phyloP scores from a whole-genome alignment of 2,888 invertebrate genomes.

The Oscheius onirici region DNA sequence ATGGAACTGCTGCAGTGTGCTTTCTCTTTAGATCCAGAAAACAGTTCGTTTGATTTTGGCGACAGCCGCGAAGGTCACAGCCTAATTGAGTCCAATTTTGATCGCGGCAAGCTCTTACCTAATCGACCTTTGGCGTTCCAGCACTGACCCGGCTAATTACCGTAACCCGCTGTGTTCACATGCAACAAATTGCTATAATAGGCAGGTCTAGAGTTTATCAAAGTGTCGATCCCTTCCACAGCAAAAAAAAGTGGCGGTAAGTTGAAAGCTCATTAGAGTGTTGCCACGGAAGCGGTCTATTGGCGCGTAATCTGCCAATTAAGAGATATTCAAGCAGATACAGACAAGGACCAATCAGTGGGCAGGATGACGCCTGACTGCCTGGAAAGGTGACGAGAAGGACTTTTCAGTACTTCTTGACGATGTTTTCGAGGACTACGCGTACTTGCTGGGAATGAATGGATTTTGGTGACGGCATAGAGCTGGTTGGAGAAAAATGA shows the following conservation, averaged over 20 bases:
- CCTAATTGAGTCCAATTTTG: constrained; percentile 14
- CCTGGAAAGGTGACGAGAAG: too few relatives aligned
- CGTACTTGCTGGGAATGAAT: too few relatives aligned
- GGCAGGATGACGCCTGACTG: not conserved
- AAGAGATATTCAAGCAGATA: not conserved
- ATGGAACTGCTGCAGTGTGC: not conserved
- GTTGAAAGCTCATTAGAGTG: constrained; percentile 6
- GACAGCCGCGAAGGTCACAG: constrained; percentile 23
- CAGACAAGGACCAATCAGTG: constrained; percentile 10
- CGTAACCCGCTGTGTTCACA: constrained; percentile 17
- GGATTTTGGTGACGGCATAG: too few relatives aligned
- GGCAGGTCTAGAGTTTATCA: not conserved
- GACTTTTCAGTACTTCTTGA: too few relatives aligned
- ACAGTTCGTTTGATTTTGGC: not conserved
- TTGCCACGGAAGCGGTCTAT: constrained; percentile 4
- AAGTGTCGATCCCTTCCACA: not conserved
- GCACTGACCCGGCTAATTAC: constrained; percentile 21
- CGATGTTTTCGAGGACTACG: too few relatives aligned
- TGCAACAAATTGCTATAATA: constrained; percentile 15
- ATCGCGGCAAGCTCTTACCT: constrained; percentile 27
- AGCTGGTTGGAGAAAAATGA: too few relatives aligned
- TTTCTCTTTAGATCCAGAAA: too few relatives aligned
- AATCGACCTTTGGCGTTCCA: constrained; percentile 19
- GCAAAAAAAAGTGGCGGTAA: not conserved
- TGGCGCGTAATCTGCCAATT: constrained; percentile 16